Base-by-base conservation (phyloP, 2,113 vertebrate species). In the Ammodytes marinus region DNA sequence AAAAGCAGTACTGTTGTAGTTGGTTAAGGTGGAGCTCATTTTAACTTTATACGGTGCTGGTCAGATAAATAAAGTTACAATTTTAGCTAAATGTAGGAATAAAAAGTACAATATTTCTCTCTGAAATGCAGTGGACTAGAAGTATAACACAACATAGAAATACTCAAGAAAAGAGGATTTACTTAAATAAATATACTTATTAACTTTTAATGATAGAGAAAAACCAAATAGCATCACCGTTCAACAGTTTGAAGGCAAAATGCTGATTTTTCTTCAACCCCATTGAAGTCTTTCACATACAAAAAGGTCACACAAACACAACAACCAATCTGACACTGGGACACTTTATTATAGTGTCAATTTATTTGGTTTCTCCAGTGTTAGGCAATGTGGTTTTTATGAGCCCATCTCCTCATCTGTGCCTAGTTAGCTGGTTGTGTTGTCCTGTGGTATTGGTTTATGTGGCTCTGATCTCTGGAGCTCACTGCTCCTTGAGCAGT, bases 341-440 rank as follows among this genome's bases (percentile, higher is more conserved):
- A 40, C 39, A 49, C 52, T 58, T 74, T 49, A 74, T 65, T 35
- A 13, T 63, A 17, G 11, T 6, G 13, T 40, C 47, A 79, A 3
- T 68, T 19, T 13, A 19, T 37, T 27, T 69, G n/a, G 27, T 75
- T 86, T 66, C 39, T 82, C 27, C 42, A 66, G 59, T 74, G 70
- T 84, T 73, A 90, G 77, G 81, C 53, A 17, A 55, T 57, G 68
- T 69, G 65, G 69, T n/a, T 84, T 88, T 89, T 79, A 85, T 42
- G 73, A 85, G 72, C n/a, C 57, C 43, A 70, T 86, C 75, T 60
- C 61, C 58, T 90, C 87, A 88, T 94, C 85, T 94, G 90, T 46
- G 49, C 72, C 80, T 80, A 46, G 35, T 92, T 91, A 92, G 74
- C 80, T 78, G 64, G 74, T 86, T 76, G 69, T 86, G 76, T 81